phyloP scores from a whole-genome alignment of 1,140 invertebrate species.

The Idris sp. region DNA sequence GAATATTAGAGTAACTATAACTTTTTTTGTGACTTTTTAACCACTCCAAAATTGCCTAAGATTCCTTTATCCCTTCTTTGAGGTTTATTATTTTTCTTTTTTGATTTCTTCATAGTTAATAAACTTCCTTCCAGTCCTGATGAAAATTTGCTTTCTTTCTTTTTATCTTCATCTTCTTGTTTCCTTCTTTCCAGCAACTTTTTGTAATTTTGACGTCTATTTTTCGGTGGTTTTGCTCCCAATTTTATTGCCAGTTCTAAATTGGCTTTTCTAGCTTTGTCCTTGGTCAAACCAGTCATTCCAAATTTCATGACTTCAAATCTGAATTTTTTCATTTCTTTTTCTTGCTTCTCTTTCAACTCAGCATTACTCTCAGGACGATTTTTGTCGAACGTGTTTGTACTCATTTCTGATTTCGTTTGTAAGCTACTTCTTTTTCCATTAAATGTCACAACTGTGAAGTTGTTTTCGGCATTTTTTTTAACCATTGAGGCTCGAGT shows the following conservation, averaged over 20 bases:
- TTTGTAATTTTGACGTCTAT: slow-evolving; percentile 81
- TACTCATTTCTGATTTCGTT: slow-evolving; percentile 12
- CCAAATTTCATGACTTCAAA: slow-evolving; percentile 84
- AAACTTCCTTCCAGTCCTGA: slow-evolving; percentile 77
- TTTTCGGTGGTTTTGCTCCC: slow-evolving; percentile 82
- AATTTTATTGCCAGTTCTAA: slow-evolving; percentile 81
- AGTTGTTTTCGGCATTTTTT: no score
- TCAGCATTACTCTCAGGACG: slow-evolving; percentile 47
- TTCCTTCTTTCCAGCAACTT: slow-evolving; percentile 72
- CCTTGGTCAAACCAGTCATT: slow-evolving; percentile 80
- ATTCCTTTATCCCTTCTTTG: slow-evolving; percentile 57
- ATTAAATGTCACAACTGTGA: no score
- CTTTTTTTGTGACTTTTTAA: slow-evolving; percentile 43
- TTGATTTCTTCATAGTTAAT: slow-evolving; percentile 46
- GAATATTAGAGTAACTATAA: no score
- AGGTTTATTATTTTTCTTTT: slow-evolving; percentile 66
- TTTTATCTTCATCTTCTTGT: slow-evolving; percentile 73
- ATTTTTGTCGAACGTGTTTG: slow-evolving; percentile 38
- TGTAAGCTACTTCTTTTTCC: slow-evolving; percentile 76
- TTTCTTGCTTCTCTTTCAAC: slow-evolving; percentile 68
- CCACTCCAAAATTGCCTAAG: slow-evolving; percentile 62
- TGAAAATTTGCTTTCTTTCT: slow-evolving; percentile 67
- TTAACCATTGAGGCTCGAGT: no score
- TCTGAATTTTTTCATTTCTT: slow-evolving; percentile 80
- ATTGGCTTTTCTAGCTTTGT: slow-evolving; percentile 80